phyloP scores from a whole-genome alignment of 2,113 vertebrate genomes.

The Clarias magur region DNA sequence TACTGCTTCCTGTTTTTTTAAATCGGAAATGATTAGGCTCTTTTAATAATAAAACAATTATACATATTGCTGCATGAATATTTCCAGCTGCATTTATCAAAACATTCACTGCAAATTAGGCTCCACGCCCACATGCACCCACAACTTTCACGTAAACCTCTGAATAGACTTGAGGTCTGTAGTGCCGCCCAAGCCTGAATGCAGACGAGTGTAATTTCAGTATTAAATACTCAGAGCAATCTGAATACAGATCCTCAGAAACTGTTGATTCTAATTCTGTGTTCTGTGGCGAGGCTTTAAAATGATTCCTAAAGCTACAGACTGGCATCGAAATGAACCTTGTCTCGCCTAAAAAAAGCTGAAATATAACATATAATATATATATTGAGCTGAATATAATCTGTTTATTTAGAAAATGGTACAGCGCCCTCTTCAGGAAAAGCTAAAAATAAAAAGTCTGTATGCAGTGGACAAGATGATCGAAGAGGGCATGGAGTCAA shows the following conservation, averaged over 20 bases:
- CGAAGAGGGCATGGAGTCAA: not conserved
- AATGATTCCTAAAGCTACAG: not conserved
- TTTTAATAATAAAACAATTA: not conserved
- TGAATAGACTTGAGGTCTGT: not conserved
- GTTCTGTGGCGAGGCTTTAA: not conserved
- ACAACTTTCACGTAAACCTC: not conserved
- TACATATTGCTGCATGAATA: not conserved
- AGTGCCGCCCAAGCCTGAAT: not conserved
- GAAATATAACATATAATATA: too few species aligned
- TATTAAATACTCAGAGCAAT: not conserved
- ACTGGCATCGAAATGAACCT: not conserved
- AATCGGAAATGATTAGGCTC: not conserved
- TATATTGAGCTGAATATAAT: not conserved
- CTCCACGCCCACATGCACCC: not conserved
- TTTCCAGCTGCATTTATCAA: not conserved
- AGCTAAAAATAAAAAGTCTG: not conserved
- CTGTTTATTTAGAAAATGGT: not conserved
- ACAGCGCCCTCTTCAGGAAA: not conserved
- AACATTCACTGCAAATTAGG: not conserved
- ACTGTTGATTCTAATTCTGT: too few species aligned
- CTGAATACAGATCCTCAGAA: not conserved
- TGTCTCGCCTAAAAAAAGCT: not conserved
- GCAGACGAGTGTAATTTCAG: not conserved
- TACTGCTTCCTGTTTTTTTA: slow-evolving; percentile 79
- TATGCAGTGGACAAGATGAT: not conserved